These are phyloP conservation scores for Pteria penguin DNA, from an alignment of 2,888 invertebrate genomes.

Conservation along the genomic window DNA sequence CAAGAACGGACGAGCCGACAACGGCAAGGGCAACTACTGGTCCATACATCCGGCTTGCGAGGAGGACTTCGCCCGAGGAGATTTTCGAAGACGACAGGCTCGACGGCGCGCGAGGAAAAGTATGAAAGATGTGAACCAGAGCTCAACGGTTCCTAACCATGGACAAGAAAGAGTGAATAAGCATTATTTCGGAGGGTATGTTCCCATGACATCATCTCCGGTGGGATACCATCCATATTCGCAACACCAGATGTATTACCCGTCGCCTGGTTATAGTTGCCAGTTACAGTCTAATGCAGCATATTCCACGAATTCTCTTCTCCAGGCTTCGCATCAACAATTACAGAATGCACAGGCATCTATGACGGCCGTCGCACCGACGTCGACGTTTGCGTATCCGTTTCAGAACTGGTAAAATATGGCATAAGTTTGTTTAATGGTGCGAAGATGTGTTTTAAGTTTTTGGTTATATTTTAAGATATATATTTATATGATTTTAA, in stretches of 20 bases:
- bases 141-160: not conserved
- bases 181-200: slow-evolving; percentile 54
- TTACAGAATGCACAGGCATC: not conserved
- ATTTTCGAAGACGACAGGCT: slow-evolving; percentile 96
- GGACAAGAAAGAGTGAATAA: slow-evolving; percentile 7
- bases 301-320: not conserved
- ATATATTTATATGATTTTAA: no score
- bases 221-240: slow-evolving; percentile 48
- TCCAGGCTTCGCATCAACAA: not conserved
- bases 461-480: no score
- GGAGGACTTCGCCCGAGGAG: slow-evolving; percentile 97
- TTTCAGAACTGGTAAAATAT: not conserved
- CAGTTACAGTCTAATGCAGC: not conserved
- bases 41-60: slow-evolving; percentile 98
- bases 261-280: not conserved
- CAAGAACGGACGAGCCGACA: slow-evolving; percentile 81
- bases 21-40: slow-evolving; percentile 98
- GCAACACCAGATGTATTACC: slow-evolving; percentile 12
- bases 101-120: slow-evolving; percentile 88
- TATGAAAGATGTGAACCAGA: slow-evolving; percentile 37
- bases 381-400: not conserved
- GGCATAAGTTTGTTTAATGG: no score
- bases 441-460: no score
- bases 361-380: not conserved
- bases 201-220: slow-evolving; percentile 64